Base-by-base conservation (phyloP, 2,113 vertebrate species). In the Triplophysa siluroides region DNA sequence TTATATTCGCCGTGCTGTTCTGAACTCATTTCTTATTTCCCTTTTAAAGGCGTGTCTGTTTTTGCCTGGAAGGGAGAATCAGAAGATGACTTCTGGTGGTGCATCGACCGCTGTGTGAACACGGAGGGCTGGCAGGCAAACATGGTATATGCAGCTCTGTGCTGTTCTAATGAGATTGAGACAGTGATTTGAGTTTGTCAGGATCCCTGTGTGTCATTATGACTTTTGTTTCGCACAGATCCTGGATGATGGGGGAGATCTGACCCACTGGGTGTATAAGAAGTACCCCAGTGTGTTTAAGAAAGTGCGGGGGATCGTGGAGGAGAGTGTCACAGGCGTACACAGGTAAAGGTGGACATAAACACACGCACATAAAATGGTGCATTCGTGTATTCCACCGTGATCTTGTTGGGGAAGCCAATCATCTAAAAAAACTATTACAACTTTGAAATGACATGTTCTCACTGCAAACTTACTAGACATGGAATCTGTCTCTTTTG, bases 1-100 rank as follows among this genome's bases (percentile, higher is more conserved):
- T 58, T 56, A 6, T 2, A 69, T 50, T 24, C n/a, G 13, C 1
- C 18, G 1, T 8, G 13, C 19, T 38, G 11, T 62, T 75, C 21
- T 62, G 38, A 60, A 62, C 41, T 63, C 56, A 63, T 18, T 62
- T 83, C 47, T 81, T 70, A 18, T 76, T 14, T 83, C 85, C 85
- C 81, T 43, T 38, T 85, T 83, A 1, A 82, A 99, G 98, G 97
- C 83, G 95, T 99, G 33, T 93, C 97, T 0, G 97, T 99, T 88
- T 99, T 99, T 88, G 96, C 98, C 38, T 99, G 98, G 98, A 99
- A 99, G 77, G 97, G 98, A 23, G 98, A 99, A 88, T 98, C 97
- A 0, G 98, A 99, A 90, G 97, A 99, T 69, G 98, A 99, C 89
- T 99, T 99, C 93, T 99, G 98, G 98, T 99, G 98, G 98, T 99